Percentiles rank a stretch among this genome's conserved stretches.
Conservation (phyloP, 2,113 vertebrate species). For the Prinia subflava region DNA sequence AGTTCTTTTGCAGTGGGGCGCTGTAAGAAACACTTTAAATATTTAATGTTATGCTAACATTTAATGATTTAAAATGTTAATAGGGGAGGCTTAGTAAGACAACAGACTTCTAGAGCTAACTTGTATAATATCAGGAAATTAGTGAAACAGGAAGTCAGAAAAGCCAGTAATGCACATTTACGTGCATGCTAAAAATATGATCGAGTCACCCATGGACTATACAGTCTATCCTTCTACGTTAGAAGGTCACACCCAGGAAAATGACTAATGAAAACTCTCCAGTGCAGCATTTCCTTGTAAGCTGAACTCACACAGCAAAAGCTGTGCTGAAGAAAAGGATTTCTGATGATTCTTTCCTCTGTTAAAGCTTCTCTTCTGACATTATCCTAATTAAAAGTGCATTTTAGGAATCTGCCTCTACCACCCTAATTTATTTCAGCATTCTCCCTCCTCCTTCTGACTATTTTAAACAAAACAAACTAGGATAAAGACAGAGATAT, state of each 20-base stretch:
- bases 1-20: constrained; percentile 83
- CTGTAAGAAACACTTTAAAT: constrained; percentile 55
- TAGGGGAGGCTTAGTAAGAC: neutral
- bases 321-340: neutral
- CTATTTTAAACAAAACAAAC: neutral
- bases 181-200: neutral
- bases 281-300: constrained; percentile 14
- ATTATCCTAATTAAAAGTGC: neutral
- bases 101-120: neutral
- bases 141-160: constrained; percentile 28
- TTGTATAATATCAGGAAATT: neutral
- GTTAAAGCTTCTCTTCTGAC: neutral
- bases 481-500: neutral
- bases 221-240: neutral
- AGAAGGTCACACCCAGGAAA: constrained; percentile 52
- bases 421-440: neutral
- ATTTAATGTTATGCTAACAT: neutral
- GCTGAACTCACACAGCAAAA: neutral
- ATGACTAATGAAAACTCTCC: constrained; percentile 50
- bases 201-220: neutral
- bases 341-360: neutral
- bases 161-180: constrained; percentile 19
- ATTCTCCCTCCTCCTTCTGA: neutral
- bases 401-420: neutral
- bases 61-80: neutral